Evolutionary conservation across 2,888 invertebrate species (phyloP).

Genomic region (Drepana falcataria): DNA sequence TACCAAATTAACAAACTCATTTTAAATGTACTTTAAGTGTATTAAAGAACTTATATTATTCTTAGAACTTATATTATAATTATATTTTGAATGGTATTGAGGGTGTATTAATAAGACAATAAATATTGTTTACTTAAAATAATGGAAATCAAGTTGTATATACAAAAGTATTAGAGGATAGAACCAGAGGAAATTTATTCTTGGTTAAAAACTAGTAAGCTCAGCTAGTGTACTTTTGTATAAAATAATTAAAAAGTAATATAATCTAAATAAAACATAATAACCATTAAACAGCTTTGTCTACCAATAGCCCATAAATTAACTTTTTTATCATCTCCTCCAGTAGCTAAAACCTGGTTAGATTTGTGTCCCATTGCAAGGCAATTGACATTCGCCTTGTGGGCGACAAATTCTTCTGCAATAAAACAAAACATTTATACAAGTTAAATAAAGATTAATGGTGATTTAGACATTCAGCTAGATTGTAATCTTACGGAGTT

Average conservation of each 20-base stretch:
- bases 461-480: not conserved
- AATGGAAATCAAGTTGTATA: no score
- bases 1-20: no score
- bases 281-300: conserved; percentile 95
- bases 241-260: not conserved
- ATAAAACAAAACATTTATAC: conserved; percentile 22
- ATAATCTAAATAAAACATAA: conserved; percentile 22
- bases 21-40: no score
- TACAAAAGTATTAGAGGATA: no score
- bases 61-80: no score
- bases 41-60: no score
- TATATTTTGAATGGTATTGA: no score
- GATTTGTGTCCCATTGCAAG: conserved; percentile 94
- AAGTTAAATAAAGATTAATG: not conserved
- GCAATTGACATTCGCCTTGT: conserved; percentile 92
- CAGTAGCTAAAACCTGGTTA: conserved; percentile 93
- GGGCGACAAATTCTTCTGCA: conserved; percentile 92
- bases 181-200: no score
- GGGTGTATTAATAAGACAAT: no score
- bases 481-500: conserved; percentile 83
- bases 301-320: conserved; percentile 98
- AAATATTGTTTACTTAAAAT: no score
- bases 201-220: not conserved
- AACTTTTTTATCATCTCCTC: conserved; percentile 98
- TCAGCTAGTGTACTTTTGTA: not conserved